These are phyloP conservation scores for Gopherus flavomarginatus DNA, from an alignment of 2,113 vertebrate species.

Conservation along the genomic window DNA sequence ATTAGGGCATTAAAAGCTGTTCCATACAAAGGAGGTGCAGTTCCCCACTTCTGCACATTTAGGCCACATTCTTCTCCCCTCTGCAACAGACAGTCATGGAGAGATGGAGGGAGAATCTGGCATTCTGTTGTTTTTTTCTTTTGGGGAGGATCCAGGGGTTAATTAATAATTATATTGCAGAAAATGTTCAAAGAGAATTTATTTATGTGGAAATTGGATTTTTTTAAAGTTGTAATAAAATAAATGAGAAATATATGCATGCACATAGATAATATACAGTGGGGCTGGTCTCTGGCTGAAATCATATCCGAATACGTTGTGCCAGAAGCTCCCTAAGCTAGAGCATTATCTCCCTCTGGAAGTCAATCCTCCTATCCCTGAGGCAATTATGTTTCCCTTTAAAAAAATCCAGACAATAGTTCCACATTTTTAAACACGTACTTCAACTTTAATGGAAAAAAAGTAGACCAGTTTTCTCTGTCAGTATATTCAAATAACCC, in stretches of 20 bases:
- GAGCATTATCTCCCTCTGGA: constrained; percentile 51
- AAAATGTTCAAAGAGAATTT: constrained; percentile 48
- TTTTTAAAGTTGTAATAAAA: constrained; percentile 52
- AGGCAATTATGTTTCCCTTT: constrained; percentile 42
- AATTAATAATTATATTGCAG: constrained; percentile 38
- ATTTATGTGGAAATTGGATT: constrained; percentile 28
- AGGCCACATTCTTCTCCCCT: not conserved
- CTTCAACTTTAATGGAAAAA: constrained; percentile 3
- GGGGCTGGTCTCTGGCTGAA: constrained; percentile 55
- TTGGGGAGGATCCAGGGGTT: constrained; percentile 2
- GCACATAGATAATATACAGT: constrained; percentile 36
- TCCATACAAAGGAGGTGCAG: not conserved
- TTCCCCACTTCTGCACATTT: not conserved
- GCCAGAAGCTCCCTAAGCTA: constrained; percentile 32
- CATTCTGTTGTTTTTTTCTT: not conserved
- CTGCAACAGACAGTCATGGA: not conserved
- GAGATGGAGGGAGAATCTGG: not conserved
- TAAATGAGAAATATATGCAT: constrained; percentile 65
- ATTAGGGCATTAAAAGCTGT: not conserved
- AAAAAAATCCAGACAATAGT: constrained; percentile 55
- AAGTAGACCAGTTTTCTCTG: constrained; percentile 25
- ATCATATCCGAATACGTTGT: constrained; percentile 31
- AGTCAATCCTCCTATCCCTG: constrained; percentile 45
- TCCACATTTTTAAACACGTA: constrained; percentile 23
- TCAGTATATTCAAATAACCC: not conserved